phyloP scores from a whole-genome alignment of 1,140 invertebrate genomes.

The Solenopsis invicta region DNA sequence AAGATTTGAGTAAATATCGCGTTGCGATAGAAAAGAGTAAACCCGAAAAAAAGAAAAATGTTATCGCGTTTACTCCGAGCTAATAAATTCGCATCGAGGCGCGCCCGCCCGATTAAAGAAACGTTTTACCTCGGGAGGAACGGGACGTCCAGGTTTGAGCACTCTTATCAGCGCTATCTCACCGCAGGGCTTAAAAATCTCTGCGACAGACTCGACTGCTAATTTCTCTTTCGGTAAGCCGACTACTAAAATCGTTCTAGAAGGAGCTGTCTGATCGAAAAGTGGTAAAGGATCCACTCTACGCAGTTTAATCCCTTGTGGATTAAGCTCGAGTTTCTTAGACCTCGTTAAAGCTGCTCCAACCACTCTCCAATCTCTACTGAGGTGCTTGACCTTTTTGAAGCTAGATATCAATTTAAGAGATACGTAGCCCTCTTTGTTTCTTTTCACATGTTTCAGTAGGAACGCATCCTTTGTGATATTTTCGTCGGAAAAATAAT shows the following conservation, averaged over 20 bases:
- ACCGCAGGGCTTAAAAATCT: conserved; percentile 94
- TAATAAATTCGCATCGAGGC: neutral
- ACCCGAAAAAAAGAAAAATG: no score
- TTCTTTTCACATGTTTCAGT: conserved; percentile 96
- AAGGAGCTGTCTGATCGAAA: conserved; percentile 96
- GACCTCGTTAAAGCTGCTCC: conserved; percentile 93
- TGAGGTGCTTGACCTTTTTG: conserved; percentile 96
- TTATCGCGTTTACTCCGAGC: neutral
- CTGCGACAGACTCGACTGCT: conserved; percentile 95
- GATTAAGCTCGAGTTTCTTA: conserved; percentile 95
- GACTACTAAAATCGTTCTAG: conserved; percentile 95
- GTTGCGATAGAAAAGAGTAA: no score
- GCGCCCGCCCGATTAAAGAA: neutral
- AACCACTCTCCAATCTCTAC: conserved; percentile 97
- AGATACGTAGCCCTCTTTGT: conserved; percentile 98
- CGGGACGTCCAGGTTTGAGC: conserved; percentile 94
- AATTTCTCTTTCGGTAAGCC: conserved; percentile 94
- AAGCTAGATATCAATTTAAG: conserved; percentile 97
- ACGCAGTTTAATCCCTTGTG: conserved; percentile 96
- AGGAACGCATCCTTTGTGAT: conserved; percentile 98
- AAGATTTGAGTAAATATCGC: neutral
- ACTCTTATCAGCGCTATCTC: conserved; percentile 96
- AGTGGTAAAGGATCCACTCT: conserved; percentile 94
- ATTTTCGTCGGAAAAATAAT: conserved; percentile 98
- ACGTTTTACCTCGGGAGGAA: conserved; percentile 92